phyloP scores from a whole-genome alignment of 2,113 vertebrate genomes.

The Chlorodrepanis virens region DNA sequence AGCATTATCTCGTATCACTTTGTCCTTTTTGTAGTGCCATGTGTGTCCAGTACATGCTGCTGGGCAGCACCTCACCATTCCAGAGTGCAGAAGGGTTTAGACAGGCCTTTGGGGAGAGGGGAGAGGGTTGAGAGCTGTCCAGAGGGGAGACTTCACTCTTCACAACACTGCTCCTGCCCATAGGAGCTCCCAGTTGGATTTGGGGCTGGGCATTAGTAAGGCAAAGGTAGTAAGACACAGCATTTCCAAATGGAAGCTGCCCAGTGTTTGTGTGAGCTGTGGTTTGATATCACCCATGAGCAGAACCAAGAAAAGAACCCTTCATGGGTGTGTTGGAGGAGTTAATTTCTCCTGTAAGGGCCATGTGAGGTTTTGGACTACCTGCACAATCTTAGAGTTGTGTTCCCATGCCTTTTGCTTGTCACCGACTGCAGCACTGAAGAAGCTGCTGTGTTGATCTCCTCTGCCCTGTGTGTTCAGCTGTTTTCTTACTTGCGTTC shows the following conservation, averaged over 20 bases:
- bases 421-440: neutral
- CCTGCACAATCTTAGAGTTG: neutral
- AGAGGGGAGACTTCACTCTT: neutral
- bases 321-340: neutral
- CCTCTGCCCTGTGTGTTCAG: neutral
- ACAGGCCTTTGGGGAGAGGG: neutral
- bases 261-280: neutral
- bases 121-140: neutral
- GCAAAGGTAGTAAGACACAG: neutral
- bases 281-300: neutral
- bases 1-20: neutral
- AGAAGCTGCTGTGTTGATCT: neutral
- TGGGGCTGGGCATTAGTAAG: neutral
- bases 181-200: neutral
- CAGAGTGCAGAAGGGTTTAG: neutral
- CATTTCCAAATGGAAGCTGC: neutral
- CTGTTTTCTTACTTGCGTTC: neutral
- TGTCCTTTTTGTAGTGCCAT: neutral
- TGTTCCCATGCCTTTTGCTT: neutral
- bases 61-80: neutral
- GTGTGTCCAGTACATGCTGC: neutral
- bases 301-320: neutral
- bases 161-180: neutral
- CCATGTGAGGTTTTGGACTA: neutral
- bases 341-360: neutral